phyloP scores from a whole-genome alignment of 2,113 vertebrate genomes.

The Cisticola juncidis region DNA sequence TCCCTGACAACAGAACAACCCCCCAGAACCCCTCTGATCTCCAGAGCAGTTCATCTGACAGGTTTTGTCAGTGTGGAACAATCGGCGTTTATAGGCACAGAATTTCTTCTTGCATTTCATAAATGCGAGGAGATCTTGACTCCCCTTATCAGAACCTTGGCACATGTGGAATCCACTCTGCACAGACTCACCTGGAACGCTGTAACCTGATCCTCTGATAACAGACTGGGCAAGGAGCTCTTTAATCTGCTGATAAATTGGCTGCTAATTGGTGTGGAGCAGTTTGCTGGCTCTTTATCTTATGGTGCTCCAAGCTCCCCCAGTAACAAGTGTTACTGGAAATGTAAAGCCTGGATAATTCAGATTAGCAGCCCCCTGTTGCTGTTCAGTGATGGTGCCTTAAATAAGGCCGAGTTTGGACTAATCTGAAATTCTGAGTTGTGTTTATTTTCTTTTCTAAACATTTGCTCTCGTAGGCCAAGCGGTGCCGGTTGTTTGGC shows the following conservation, averaged over 20 bases:
- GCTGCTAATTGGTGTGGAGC: neutral
- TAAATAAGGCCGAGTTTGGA: too few relatives aligned
- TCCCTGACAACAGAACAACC: fast-evolving
- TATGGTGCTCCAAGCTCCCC: neutral
- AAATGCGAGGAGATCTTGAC: neutral
- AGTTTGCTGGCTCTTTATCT: neutral
- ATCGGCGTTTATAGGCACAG: fast-evolving
- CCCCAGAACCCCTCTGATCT: neutral
- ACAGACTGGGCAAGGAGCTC: neutral
- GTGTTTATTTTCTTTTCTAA: neutral
- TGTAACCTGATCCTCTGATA: neutral
- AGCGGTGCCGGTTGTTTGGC: constrained; percentile 69
- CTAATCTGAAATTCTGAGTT: neutral
- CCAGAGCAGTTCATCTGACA: neutral
- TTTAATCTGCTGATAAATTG: neutral
- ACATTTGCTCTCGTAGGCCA: neutral
- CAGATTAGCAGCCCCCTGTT: neutral
- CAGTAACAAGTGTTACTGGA: neutral
- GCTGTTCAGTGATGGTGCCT: neutral
- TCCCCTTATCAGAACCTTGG: neutral
- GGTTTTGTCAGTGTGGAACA: neutral
- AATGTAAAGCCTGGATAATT: neutral
- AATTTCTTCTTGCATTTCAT: neutral
- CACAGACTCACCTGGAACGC: neutral
- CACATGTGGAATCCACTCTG: neutral